Conservation (phyloP, 2,113 vertebrate genomes). For the Bos javanicus region DNA sequence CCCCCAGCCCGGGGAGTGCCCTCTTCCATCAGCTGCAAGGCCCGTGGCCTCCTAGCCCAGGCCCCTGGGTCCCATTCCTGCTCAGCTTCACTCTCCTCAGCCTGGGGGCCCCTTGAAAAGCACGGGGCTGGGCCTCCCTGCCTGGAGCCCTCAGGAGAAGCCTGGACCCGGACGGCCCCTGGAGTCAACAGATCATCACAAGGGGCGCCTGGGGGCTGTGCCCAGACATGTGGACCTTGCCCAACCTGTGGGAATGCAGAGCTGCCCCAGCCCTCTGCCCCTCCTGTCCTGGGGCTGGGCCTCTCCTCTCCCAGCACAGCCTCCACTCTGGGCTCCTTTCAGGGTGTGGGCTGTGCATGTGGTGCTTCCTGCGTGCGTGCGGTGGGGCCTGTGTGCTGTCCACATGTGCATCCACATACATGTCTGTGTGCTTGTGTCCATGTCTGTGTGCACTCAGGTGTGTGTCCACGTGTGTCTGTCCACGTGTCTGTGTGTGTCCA, state of each 20-base stretch:
- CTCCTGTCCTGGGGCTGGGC: background rate
- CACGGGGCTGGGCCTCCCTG: fast-evolving
- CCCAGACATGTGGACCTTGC: fast-evolving
- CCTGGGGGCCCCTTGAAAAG: too few relatives aligned
- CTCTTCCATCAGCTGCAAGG: fast-evolving
- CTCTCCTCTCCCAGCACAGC: background rate
- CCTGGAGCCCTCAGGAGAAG: background rate
- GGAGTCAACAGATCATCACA: background rate
- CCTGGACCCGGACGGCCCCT: fast-evolving
- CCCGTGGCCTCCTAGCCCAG: background rate
- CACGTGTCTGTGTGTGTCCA: background rate
- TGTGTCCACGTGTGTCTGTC: background rate
- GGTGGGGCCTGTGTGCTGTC: background rate
- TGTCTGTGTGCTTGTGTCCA: background rate
- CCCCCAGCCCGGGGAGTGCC: background rate
- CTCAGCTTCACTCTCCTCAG: fast-evolving
- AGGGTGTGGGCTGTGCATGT: background rate
- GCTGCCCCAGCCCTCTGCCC: background rate
- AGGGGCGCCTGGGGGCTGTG: background rate
- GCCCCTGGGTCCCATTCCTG: fast-evolving
- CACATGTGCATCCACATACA: background rate
- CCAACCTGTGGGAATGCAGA: too few relatives aligned
- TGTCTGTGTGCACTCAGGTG: background rate
- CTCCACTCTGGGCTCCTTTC: background rate
- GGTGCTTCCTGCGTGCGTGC: fast-evolving